Conservation (phyloP, 2,113 vertebrate species). For the Aegypius monachus region DNA sequence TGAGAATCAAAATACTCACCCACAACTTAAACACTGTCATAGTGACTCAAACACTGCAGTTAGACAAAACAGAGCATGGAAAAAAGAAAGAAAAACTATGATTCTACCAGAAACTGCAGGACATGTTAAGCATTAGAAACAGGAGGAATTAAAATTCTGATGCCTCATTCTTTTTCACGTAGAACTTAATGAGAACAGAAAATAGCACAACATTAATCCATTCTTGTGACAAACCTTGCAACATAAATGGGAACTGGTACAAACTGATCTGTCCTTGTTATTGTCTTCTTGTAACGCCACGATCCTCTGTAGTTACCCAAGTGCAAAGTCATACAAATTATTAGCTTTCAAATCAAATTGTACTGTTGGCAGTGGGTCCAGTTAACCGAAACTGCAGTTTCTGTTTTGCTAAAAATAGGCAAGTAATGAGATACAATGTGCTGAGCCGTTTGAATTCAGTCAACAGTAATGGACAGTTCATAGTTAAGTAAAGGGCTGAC, state of each 20-base stretch:
- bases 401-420: constrained; percentile 20
- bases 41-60: neutral
- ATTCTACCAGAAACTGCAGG: neutral
- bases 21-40: neutral
- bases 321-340: constrained; percentile 8
- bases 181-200: constrained; percentile 47
- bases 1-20: neutral
- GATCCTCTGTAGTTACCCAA: neutral
- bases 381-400: constrained; percentile 5
- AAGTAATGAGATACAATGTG: neutral
- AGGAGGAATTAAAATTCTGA: constrained; percentile 3
- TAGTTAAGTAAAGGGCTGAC: neutral
- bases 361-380: neutral
- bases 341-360: constrained; percentile 17
- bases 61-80: neutral
- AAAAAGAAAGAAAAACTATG: neutral
- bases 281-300: neutral
- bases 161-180: constrained; percentile 22
- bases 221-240: constrained; percentile 5
- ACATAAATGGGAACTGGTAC: constrained; percentile 1
- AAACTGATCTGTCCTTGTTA: neutral
- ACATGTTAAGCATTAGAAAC: neutral
- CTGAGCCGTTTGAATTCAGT: neutral
- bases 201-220: constrained; percentile 39
- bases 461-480: neutral